Evolutionary conservation across 2,113 vertebrate genomes (phyloP), one percentile per base, ranked within the genome.

Genomic region (Odontophorus gujanensis): DNA sequence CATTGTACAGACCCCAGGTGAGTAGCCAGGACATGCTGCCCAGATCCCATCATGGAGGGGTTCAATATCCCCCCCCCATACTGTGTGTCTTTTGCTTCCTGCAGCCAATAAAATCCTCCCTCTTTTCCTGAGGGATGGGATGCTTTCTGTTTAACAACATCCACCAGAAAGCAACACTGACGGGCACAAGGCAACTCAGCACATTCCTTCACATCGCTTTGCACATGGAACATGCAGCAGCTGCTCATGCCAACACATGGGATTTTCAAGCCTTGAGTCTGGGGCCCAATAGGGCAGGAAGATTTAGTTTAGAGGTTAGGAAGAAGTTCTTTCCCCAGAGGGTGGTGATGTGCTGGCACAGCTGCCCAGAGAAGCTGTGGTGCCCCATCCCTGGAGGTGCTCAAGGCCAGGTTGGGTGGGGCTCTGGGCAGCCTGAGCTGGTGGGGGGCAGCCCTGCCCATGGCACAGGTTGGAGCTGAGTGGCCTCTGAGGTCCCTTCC

Each of bases 51-150:
- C 21, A 7, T 0, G 13, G 38, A 72, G 40, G 28, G 51, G 61
- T 13, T 6, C 4, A 32, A 59, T 74, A 40, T 11, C 40, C 59
- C 81, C 63, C n/a, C 32, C 74, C 30, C 40, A 4, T 55, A 43
- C 8, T 14, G 1, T 0, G 21, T 50, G 30, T 69, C 57, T 93
- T 92, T 61, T 78, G 86, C 90, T 84, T 81, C 3, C 2, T 26
- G 47, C 4, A 7, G 67, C 77, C 84, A 90, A 81, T 26, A 84
- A 78, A 87, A 81, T 43, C 47, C 38, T 63, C 0, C 38, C 43
- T 67, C 51, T 84, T 91, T 57, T 87, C 88, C 68, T 92, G 84
- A 81, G 68, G 83, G 68, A 19, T 77, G 50, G 26, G 73, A 93
- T 4, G 2, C 81, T 88, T 20, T 67, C 40, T 85, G 40, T 67